phyloP scores from a whole-genome alignment of 2,797 vertebrate genomes.

The Crenuchus spilurus region DNA sequence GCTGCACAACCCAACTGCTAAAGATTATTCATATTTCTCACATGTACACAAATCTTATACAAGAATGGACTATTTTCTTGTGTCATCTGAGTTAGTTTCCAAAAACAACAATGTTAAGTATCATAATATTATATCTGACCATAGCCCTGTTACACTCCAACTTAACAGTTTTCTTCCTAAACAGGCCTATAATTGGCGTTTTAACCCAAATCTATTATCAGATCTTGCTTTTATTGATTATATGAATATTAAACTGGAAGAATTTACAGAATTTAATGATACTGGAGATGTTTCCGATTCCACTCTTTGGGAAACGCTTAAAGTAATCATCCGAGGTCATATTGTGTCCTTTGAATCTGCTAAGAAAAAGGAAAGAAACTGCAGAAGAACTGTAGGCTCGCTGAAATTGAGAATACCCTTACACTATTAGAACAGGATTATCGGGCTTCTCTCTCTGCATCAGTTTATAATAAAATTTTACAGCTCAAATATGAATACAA shows the following conservation, averaged over 20 bases:
- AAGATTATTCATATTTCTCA: neutral
- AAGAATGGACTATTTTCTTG: neutral
- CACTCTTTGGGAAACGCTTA: neutral
- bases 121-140: neutral
- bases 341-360: neutral
- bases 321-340: neutral
- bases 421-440: neutral
- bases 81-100: neutral
- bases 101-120: neutral
- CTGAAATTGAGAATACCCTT: neutral
- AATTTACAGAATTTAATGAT: neutral
- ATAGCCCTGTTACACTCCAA: neutral
- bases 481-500: slow-evolving; percentile 10
- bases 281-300: neutral
- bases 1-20: neutral
- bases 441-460: neutral
- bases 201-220: neutral
- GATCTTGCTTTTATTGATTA: neutral
- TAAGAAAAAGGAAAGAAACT: neutral
- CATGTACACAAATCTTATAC: slow-evolving; percentile 3
- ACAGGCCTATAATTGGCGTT: neutral
- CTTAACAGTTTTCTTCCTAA: neutral
- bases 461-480: slow-evolving; percentile 2
- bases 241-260: neutral
- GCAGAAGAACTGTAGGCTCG: neutral